Conservation (phyloP, 2,888 invertebrate genomes). For the Ichneumon xanthorius region DNA sequence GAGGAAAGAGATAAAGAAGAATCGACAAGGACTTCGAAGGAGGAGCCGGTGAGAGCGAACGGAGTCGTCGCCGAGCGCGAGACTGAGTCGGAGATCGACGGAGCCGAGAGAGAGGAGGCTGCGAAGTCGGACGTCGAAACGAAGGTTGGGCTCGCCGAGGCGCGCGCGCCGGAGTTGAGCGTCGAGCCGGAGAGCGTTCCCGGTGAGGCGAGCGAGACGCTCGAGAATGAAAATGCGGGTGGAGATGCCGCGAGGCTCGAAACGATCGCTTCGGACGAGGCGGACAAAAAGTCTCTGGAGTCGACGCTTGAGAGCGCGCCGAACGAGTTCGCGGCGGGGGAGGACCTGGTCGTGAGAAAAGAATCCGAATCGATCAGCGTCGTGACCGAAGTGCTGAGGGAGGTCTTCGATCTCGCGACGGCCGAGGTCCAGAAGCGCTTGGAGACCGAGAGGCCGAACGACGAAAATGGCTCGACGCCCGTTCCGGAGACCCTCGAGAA, state of each 20-base stretch:
- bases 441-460: constrained; percentile 56
- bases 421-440: constrained; percentile 70
- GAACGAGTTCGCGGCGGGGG: neutral
- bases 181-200: constrained; percentile 4
- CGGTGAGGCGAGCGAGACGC: neutral
- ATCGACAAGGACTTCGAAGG: constrained; percentile 48
- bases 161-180: constrained; percentile 21
- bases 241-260: constrained; percentile 12
- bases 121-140: neutral
- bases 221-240: neutral
- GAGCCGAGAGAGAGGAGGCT: neutral
- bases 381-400: constrained; percentile 62
- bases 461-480: constrained; percentile 5
- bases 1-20: constrained; percentile 29
- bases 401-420: constrained; percentile 74
- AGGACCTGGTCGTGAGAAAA: constrained; percentile 1
- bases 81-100: constrained; percentile 40
- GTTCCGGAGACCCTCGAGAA: constrained; percentile 74
- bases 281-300: neutral
- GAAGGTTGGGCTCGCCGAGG: neutral
- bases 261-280: neutral
- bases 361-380: constrained; percentile 31
- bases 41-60: constrained; percentile 28
- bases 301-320: neutral
- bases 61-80: constrained; percentile 59